These are phyloP conservation scores for Drosophila prosaltans DNA, from an alignment of 1,140 invertebrate genomes.

Conservation along the genomic window DNA sequence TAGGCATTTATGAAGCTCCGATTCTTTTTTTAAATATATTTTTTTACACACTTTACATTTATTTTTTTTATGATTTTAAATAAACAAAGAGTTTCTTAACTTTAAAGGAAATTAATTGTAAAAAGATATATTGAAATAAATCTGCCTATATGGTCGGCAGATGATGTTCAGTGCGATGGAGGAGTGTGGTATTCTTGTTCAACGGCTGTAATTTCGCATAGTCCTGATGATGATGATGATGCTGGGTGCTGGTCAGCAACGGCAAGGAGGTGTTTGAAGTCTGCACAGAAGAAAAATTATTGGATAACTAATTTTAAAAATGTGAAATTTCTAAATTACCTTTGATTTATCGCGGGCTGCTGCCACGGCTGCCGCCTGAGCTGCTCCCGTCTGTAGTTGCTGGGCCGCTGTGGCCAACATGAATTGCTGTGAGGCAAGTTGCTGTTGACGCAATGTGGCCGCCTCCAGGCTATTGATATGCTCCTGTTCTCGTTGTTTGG, in stretches of 20 bases:
- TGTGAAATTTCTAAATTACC: conserved; percentile 33
- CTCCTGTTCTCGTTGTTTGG: conserved; percentile 78
- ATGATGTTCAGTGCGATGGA: conserved; percentile 81
- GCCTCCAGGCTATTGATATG: conserved; percentile 71
- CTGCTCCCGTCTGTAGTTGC: conserved; percentile 68
- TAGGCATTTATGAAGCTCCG: too few species aligned
- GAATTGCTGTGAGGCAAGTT: conserved; percentile 71
- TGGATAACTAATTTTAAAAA: not conserved
- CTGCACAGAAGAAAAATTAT: conserved; percentile 25
- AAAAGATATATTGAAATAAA: conserved; percentile 20
- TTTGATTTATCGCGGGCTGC: conserved; percentile 81
- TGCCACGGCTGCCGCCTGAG: conserved; percentile 66
- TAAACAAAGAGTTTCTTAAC: conserved; percentile 53
- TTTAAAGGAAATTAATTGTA: conserved; percentile 29
- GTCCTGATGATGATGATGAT: conserved; percentile 76
- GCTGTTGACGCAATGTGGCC: conserved; percentile 70
- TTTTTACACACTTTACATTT: conserved; percentile 58
- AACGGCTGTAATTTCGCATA: conserved; percentile 75
- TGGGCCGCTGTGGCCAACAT: conserved; percentile 70
- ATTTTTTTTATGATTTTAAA: conserved; percentile 45
- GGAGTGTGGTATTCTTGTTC: conserved; percentile 73
- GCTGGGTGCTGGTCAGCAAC: conserved; percentile 76
- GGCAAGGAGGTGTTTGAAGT: conserved; percentile 83
- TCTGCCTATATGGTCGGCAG: conserved; percentile 74
- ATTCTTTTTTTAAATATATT: not conserved